Evolutionary conservation across 1,140 invertebrate genomes (phyloP), one percentile per base, ranked within the genome.

Genomic region (Cheumatopsyche charites): DNA sequence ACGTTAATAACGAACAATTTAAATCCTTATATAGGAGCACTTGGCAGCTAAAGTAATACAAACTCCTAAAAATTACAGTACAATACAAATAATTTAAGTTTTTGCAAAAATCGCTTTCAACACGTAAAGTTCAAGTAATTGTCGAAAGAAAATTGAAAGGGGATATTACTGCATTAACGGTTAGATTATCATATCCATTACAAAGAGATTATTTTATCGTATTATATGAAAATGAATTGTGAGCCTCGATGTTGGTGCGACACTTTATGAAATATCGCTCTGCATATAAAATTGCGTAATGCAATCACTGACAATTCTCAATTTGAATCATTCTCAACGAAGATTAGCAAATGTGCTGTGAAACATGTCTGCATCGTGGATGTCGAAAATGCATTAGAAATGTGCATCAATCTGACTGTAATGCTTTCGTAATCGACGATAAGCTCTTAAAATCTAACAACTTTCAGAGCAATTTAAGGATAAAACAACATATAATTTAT

Each of bases 1-100:
- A 52, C 47, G 47, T 17, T 17, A 52, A 52, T 52, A 19, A 52
- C 47, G 47, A 52, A 52, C 15, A 15, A 52, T 52, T 52, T 52
- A 52, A 52, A 52, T 17, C 47, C 47, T 52, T 52, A 17, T 52
- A 52, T 52, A 19, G 47, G 2, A 52, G 19, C 47, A 52, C 7
- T 52, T 52, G 47, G 19, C 29, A 3, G 29, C 29, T 36, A 4
- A 36, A 36, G 29, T 36, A 36, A 36, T 36, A 36, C 19, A 52
- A 15, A 17, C 19, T 52, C 19, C 47, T 17, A 6, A 52, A 52
- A 17, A 52, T 52, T 19, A 52, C 19, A 52, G 9, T 15, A 17
- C 45, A 52, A 52, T 36, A 36, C 3, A 36, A 36, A 36, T 36
- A 36, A 4, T 36, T 9, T 3, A 36, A 36, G 29, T 4, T 36